A percentile compares a stretch with the other conserved stretches of the same genome.
Evolutionary conservation across 2,888 invertebrate species (phyloP).

Genomic region (Apodemia mormo): DNA sequence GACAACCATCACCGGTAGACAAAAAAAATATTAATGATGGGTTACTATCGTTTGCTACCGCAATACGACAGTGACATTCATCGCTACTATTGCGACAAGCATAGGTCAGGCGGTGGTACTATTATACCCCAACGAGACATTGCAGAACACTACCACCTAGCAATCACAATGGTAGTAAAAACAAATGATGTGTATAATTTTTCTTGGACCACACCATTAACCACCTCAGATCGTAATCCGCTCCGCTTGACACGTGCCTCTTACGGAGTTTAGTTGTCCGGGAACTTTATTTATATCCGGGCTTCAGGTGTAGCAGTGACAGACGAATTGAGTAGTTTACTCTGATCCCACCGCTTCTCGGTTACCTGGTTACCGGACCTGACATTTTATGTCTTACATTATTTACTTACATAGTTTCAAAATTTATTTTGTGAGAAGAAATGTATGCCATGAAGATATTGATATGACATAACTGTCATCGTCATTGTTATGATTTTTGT

Average conservation of each 20-base stretch:
- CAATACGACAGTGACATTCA: too few relatives aligned
- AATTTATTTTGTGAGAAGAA: background rate
- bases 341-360: constrained; percentile 29
- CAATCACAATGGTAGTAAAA: too few relatives aligned
- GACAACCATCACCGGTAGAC: too few relatives aligned
- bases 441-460: too few relatives aligned
- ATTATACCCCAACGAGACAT: too few relatives aligned
- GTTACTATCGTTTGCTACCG: too few relatives aligned
- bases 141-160: too few relatives aligned
- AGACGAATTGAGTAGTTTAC: constrained; percentile 30
- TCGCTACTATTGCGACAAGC: too few relatives aligned
- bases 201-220: constrained; percentile 25
- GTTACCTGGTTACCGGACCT: constrained; percentile 13
- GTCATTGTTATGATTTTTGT: too few relatives aligned
- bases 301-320: constrained; percentile 35
- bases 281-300: constrained; percentile 40
- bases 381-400: constrained; percentile 7
- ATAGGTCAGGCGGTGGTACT: too few relatives aligned
- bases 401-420: background rate
- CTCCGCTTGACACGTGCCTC: constrained; percentile 36
- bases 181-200: background rate
- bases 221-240: constrained; percentile 32
- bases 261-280: constrained; percentile 39
- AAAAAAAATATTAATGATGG: too few relatives aligned
- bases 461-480: too few relatives aligned